These are phyloP conservation scores for Bombus impatiens DNA, from an alignment of 1,140 invertebrate genomes.

Conservation along the genomic window DNA sequence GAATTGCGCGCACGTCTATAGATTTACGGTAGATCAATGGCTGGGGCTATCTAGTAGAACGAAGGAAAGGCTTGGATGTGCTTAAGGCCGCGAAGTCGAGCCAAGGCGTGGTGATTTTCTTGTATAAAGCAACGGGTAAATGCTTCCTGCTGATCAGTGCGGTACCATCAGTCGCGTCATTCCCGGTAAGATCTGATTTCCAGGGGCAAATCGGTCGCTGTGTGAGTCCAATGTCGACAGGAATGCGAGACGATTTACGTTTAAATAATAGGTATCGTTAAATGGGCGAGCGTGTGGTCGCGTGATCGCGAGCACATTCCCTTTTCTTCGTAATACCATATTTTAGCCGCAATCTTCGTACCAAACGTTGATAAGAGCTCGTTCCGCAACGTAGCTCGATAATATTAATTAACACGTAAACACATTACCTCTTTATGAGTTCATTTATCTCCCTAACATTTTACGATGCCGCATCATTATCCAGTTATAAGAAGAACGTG, in stretches of 20 bases:
- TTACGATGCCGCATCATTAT: constrained; percentile 7
- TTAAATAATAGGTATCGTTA: constrained; percentile 63
- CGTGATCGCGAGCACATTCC: constrained; percentile 20
- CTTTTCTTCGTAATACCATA: not conserved
- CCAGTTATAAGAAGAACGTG: not conserved
- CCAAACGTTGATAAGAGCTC: constrained; percentile 17
- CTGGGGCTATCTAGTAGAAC: not conserved
- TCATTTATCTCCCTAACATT: not conserved
- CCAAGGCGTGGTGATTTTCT: constrained; percentile 33
- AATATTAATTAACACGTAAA: constrained; percentile 48
- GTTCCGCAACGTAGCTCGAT: not conserved
- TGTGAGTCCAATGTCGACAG: constrained; percentile 36
- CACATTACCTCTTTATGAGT: constrained; percentile 15
- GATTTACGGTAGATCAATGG: constrained; percentile 32
- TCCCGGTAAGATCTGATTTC: constrained; percentile 53
- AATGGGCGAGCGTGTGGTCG: constrained; percentile 10
- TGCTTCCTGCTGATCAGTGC: constrained; percentile 44
- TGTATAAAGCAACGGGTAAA: constrained; percentile 41
- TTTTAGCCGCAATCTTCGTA: constrained; percentile 11
- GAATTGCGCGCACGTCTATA: constrained; percentile 16
- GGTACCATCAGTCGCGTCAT: constrained; percentile 53
- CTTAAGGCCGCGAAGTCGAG: not conserved
- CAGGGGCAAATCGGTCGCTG: constrained; percentile 38
- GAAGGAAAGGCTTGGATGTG: not conserved
- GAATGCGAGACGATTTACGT: constrained; percentile 58